Evolutionary conservation across 2,888 invertebrate genomes (phyloP).

Genomic region (Drosophila maculinotata): DNA sequence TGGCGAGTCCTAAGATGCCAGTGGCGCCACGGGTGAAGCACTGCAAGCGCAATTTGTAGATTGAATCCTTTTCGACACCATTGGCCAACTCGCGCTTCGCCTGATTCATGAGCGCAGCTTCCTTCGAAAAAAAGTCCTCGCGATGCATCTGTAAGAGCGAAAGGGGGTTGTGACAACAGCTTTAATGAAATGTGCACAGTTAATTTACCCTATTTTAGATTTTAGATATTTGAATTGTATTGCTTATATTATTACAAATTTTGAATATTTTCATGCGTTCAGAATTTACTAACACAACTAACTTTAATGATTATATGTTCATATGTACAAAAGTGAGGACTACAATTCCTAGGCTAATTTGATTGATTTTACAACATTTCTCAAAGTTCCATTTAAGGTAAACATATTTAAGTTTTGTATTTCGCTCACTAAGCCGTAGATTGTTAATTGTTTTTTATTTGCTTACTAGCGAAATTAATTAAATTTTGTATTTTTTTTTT

Average conservation of each 20-base stretch:
- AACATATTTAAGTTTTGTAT: not conserved
- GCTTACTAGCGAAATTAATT: slow-evolving; percentile 31
- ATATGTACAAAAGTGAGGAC: too few relatives aligned
- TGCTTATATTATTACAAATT: too few relatives aligned
- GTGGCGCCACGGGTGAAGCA: slow-evolving; percentile 94
- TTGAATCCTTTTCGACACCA: slow-evolving; percentile 89
- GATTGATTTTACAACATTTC: not conserved
- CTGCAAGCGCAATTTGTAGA: slow-evolving; percentile 92
- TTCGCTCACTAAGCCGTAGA: not conserved
- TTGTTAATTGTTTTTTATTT: slow-evolving; percentile 7
- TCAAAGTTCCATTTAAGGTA: too few relatives aligned
- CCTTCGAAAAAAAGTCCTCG: slow-evolving; percentile 85
- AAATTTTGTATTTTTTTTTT: slow-evolving; percentile 6
- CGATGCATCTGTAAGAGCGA: slow-evolving; percentile 65
- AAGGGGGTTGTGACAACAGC: not conserved
- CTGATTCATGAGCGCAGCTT: slow-evolving; percentile 92
- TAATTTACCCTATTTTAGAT: too few relatives aligned
- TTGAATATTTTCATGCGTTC: too few relatives aligned
- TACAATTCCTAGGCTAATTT: not conserved
- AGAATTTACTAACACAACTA: too few relatives aligned
- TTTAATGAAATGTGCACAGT: too few relatives aligned
- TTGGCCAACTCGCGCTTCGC: slow-evolving; percentile 89
- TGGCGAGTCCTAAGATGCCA: slow-evolving; percentile 94
- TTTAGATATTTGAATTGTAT: too few relatives aligned
- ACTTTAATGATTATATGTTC: too few relatives aligned